Conservation (phyloP, 2,888 invertebrate genomes). For the Netelia inedita region DNA sequence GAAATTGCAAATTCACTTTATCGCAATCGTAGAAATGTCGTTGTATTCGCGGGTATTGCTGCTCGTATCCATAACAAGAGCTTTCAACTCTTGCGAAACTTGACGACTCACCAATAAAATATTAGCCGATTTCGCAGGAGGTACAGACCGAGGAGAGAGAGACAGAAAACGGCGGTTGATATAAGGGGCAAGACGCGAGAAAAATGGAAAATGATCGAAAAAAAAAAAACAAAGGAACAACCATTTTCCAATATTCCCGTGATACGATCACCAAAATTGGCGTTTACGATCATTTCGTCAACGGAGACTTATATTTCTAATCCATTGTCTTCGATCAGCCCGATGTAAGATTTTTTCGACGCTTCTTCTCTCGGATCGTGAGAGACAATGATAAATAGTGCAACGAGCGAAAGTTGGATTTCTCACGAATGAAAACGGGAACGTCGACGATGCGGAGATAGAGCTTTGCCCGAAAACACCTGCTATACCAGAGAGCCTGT, state of each 20-base stretch:
- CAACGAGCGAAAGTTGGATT: conserved; percentile 12
- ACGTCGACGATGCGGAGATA: conserved; percentile 31
- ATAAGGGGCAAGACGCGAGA: conserved; percentile 13
- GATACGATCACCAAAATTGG: too few species aligned
- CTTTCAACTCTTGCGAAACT: conserved; percentile 59
- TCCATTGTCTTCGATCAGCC: too few species aligned
- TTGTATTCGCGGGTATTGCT: not conserved
- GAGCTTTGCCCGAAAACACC: conserved; percentile 59
- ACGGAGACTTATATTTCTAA: not conserved
- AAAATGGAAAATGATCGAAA: too few species aligned
- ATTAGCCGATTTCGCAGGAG: conserved; percentile 56
- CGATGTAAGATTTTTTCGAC: too few species aligned
- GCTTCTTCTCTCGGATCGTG: too few species aligned
- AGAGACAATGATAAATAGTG: conserved; percentile 17
- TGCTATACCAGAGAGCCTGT: conserved; percentile 35
- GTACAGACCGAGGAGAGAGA: not conserved
- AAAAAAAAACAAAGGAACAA: too few species aligned
- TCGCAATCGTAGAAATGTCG: not conserved
- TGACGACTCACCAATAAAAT: conserved; percentile 52
- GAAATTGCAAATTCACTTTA: not conserved
- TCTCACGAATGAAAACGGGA: conserved; percentile 30
- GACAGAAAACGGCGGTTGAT: not conserved
- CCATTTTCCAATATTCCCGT: too few species aligned
- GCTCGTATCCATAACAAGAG: not conserved
- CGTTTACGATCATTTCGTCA: too few species aligned